Base-by-base conservation (phyloP, 2,888 invertebrate genomes). In the Eupithecia insigniata region DNA sequence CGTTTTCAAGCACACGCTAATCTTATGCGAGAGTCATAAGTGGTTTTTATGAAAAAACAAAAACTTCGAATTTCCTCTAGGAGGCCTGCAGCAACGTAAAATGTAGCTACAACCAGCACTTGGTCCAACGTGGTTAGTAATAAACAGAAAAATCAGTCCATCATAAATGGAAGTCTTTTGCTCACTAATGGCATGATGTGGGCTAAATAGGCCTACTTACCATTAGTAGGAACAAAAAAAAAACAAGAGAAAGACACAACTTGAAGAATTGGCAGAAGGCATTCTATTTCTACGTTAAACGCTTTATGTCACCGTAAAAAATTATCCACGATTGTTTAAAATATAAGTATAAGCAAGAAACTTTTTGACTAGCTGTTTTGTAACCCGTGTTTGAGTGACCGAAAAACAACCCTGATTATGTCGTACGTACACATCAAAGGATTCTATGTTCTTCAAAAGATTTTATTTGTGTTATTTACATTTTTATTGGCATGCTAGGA, bases 401-500 rank as follows among this genome's bases (percentile, higher is more conserved):
- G 84, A 84, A 87, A 89, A 88, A 89, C 87, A 86, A 86, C 84
- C 83, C 85, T 87, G 86, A 90, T 91, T 91, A 89, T 85, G 84
- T 26, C 79, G 82, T 62, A 87, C 79, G 82, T 62, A 87, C 86
- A 91, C 88, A 92, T 94, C 92, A 94, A 93, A 93, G 92, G 85
- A 81, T 85, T 83, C 84, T 85, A 87, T n/a, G n/a, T 86, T 87
- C 90, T 90, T 93, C 92, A 93, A 92, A 91, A 93, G 92, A 91
- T 90, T 92, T 92, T 93, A 93, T 93, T 91, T 90, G 86, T 83
- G 85, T 82, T 84, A 94, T 94, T 94, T 92, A 93, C 94, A 93
- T 94, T 92, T 94, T 93, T 94, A 94, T 94, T 94, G 92, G 90
- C 87, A 87, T 88, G 88, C 90, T 89, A 92, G 92, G 92, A 92